phyloP scores from a whole-genome alignment of 2,888 invertebrate species.

The Caenorhabditis sinica region DNA sequence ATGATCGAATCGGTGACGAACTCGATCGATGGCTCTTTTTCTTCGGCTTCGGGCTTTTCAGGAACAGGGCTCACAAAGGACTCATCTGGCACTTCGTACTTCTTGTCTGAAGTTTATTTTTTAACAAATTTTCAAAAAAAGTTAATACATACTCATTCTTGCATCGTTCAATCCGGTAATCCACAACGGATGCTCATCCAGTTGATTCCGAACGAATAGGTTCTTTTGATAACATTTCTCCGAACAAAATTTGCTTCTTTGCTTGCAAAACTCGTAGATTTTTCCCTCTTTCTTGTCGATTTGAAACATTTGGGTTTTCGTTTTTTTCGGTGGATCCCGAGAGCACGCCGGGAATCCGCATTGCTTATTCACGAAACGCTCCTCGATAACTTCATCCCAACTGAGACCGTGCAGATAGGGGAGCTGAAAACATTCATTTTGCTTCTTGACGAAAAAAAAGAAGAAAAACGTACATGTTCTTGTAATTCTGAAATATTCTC shows the following conservation, averaged over 20 bases:
- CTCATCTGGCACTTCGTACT: conserved; percentile 38
- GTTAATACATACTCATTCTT: conserved; percentile 41
- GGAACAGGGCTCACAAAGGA: conserved; percentile 12
- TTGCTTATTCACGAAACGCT: conserved; percentile 62
- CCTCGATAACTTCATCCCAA: conserved; percentile 73
- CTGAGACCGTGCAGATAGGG: conserved; percentile 58
- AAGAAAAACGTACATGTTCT: conserved; percentile 24
- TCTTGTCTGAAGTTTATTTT: conserved; percentile 29
- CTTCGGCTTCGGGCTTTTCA: conserved; percentile 19
- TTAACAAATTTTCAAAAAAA: background rate
- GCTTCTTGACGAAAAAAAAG: background rate
- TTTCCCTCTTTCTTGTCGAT: conserved; percentile 75
- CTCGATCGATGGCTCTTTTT: conserved; percentile 19
- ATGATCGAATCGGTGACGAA: conserved; percentile 53
- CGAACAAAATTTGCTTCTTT: conserved; percentile 69
- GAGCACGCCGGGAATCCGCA: conserved; percentile 69
- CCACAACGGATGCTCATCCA: conserved; percentile 71
- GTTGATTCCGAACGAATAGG: conserved; percentile 64
- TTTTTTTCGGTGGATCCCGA: conserved; percentile 28
- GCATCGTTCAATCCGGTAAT: conserved; percentile 63
- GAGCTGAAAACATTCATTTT: conserved; percentile 46
- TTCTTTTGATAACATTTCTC: conserved; percentile 67
- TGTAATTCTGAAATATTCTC: conserved; percentile 29
- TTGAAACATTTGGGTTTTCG: conserved; percentile 67
- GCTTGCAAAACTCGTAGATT: conserved; percentile 70